Percentiles rank a stretch among this genome's conserved stretches.
phyloP scores from a whole-genome alignment of 2,113 vertebrate species.

The Aptenodytes patagonicus region DNA sequence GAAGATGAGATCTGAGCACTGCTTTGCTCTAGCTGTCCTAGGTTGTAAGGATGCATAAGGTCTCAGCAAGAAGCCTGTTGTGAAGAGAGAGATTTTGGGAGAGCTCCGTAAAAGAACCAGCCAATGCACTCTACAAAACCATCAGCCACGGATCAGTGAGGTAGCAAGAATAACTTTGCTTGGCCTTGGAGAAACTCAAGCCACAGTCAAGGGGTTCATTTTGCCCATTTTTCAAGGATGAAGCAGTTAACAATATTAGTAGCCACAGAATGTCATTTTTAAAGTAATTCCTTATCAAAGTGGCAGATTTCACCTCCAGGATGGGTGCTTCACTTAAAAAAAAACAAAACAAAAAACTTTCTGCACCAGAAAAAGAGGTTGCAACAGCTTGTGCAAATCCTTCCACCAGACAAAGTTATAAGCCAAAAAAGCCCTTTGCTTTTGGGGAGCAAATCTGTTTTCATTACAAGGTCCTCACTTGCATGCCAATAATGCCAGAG shows the following conservation, averaged over 20 bases:
- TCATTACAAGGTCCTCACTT: background rate
- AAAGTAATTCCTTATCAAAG: background rate
- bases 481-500: background rate
- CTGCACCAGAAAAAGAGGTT: background rate
- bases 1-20: background rate
- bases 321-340: background rate
- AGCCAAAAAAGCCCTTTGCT: background rate
- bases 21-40: background rate
- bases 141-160: background rate
- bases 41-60: accelerated
- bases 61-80: background rate
- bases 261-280: background rate
- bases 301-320: background rate
- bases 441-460: background rate
- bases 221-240: background rate
- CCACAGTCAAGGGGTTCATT: background rate
- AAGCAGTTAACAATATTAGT: background rate
- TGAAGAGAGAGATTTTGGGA: background rate
- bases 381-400: background rate
- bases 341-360: background rate
- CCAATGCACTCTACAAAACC: background rate
- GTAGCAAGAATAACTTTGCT: background rate
- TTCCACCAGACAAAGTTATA: background rate
- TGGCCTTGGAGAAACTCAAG: background rate
- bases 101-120: background rate